Base-by-base conservation (phyloP, 2,888 invertebrate species). In the Synergus gifuensis region DNA sequence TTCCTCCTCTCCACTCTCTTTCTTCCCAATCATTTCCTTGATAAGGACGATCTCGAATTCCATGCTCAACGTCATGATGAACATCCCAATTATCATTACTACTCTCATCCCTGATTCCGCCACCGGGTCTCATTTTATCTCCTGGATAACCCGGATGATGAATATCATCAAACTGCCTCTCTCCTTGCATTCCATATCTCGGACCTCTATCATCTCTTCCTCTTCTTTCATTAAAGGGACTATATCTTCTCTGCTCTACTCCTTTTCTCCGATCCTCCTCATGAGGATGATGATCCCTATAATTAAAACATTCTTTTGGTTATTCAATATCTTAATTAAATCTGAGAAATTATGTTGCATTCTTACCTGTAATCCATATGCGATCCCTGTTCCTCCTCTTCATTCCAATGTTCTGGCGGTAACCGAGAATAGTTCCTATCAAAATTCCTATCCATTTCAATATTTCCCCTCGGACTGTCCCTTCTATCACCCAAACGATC, bases 141-240 rank as follows among this genome's bases (percentile, higher is more conserved):
- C 85, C 86, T 2, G 87, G 69, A 64, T 89, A 90, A 11, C 86
- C 76, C 5, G 89, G 85, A 82, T 89, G 88, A 16, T 89, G 86
- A 42, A 66, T 79, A 58, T 82, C 84, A 22, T 85, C 83, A 58
- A 85, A 85, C 14, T 79, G 79, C 36, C 78, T 80, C 22, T 83
- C 82, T 44, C 46, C 67, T n/a, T 87, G 89, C n/a, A 88, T 85
- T 11, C 86, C 84, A 46, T 91, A 91, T n/a, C 92, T 86, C 9
- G 90, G 84, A 4, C 92, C 87, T n/a, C 93, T 88, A 18, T 93
- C 93, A 2, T 93, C 93, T 11, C 92, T 90, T 28, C 92, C 89
- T 42, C 90, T 89, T 83, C 93, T 87, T 14, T 91, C 90, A 42
- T 92, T 93, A 79, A 93, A 93, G 0, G 93, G 93, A 83, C 93